Conservation (phyloP, 1,140 invertebrate species). For the Pararge aegeria region DNA sequence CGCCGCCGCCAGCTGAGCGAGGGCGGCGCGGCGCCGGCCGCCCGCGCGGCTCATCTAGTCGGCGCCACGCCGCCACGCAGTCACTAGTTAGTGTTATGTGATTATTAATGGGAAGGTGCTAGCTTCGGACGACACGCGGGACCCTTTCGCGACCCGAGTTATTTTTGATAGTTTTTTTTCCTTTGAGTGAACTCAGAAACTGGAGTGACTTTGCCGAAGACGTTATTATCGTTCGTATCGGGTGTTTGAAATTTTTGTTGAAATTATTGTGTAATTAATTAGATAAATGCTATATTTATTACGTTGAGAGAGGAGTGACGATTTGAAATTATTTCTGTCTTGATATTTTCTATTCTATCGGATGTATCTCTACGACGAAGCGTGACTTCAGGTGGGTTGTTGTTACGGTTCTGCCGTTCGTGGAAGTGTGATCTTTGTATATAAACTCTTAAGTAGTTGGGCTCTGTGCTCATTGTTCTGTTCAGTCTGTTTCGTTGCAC, state of each 20-base stretch:
- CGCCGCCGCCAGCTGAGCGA: constrained; percentile 45
- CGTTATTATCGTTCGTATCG: constrained; percentile 64
- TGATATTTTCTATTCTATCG: constrained; percentile 73
- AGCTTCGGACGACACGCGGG: constrained; percentile 77
- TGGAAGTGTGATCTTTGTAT: constrained; percentile 41
- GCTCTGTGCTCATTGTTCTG: too few species aligned
- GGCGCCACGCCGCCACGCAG: constrained; percentile 52
- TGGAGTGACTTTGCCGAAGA: constrained; percentile 72
- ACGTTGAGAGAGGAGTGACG: constrained; percentile 69
- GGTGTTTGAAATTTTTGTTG: constrained; percentile 78
- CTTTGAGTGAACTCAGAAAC: constrained; percentile 74
- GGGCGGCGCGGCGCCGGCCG: constrained; percentile 41
- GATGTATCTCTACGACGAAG: constrained; percentile 55
- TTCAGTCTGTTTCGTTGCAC: constrained; percentile 24
- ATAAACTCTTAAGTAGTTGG: constrained; percentile 7
- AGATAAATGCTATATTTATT: constrained; percentile 78
- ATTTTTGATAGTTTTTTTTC: constrained; percentile 80
- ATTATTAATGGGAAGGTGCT: constrained; percentile 76
- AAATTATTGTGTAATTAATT: constrained; percentile 79
- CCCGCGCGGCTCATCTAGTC: constrained; percentile 53
- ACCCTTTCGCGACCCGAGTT: constrained; percentile 73
- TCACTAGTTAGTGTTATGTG: constrained; percentile 76
- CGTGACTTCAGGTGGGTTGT: constrained; percentile 49
- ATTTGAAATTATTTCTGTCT: constrained; percentile 79
- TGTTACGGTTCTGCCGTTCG: constrained; percentile 34